Evolutionary conservation across 2,797 vertebrate species (phyloP).

Genomic region (Epinephelus awoara): DNA sequence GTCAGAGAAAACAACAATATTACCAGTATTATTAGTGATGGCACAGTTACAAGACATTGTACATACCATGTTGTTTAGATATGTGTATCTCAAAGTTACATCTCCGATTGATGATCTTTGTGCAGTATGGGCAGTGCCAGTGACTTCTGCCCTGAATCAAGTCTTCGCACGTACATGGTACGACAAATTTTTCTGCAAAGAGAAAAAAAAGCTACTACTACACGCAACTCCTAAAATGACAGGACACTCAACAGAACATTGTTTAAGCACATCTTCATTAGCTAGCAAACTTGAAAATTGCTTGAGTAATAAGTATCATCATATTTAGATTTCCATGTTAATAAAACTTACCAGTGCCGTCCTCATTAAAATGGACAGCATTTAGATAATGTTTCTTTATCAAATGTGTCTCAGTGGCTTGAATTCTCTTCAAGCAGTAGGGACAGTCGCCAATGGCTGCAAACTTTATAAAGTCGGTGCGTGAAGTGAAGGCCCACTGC

Average conservation of each 20-base stretch:
- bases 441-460: conserved; percentile 20
- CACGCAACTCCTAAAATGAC: background rate
- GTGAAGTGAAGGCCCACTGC: conserved; percentile 34
- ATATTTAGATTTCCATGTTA: background rate
- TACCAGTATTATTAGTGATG: background rate
- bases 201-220: background rate
- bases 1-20: background rate
- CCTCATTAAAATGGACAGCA: conserved; percentile 39
- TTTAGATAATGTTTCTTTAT: conserved; percentile 34
- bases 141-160: conserved; percentile 57
- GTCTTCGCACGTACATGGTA: conserved; percentile 57
- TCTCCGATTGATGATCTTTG: conserved; percentile 48
- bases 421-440: conserved; percentile 40
- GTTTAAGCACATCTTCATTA: background rate
- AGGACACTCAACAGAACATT: background rate
- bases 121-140: conserved; percentile 61
- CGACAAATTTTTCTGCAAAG: conserved; percentile 45
- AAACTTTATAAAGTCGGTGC: conserved; percentile 29
- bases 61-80: conserved; percentile 50
- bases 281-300: background rate
- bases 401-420: conserved; percentile 36
- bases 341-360: conserved; percentile 22
- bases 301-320: background rate
- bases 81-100: conserved; percentile 57
- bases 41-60: background rate